A percentile compares a stretch with the other conserved stretches of the same genome.
phyloP scores from a whole-genome alignment of 2,113 vertebrate species.

The Rynchops niger region DNA sequence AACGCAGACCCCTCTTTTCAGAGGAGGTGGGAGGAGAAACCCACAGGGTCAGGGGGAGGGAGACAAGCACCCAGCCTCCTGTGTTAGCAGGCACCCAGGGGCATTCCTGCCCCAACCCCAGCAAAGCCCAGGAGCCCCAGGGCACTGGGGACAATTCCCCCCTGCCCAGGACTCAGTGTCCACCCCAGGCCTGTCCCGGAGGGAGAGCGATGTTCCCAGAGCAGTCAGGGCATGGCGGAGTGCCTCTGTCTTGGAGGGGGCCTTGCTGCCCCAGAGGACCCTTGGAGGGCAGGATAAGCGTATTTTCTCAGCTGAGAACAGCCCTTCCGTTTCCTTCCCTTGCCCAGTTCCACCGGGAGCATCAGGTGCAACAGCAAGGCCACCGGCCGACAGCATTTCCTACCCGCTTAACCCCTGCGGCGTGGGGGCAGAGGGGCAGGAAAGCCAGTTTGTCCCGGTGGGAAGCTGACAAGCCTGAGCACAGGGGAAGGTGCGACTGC shows the following conservation, averaged over 20 bases:
- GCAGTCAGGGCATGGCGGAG: not conserved
- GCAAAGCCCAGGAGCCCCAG: not conserved
- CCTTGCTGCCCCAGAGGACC: not conserved
- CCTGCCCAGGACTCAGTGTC: not conserved
- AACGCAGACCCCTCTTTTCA: not conserved
- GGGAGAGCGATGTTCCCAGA: not conserved
- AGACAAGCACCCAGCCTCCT: not conserved
- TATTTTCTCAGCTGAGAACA: constrained; percentile 55
- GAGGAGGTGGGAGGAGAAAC: not conserved
- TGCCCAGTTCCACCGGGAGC: not conserved
- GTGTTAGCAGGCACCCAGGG: not conserved
- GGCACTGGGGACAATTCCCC: not conserved
- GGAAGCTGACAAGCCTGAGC: not conserved
- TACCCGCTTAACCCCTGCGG: constrained; percentile 9
- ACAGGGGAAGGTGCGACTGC: not conserved
- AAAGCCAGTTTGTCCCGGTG: not conserved
- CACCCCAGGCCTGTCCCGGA: not conserved
- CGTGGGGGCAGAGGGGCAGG: not conserved
- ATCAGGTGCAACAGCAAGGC: constrained; percentile 64
- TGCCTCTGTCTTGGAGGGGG: not conserved
- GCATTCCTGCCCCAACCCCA: fast-evolving
- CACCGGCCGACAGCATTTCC: not conserved
- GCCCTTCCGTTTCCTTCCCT: constrained; percentile 66
- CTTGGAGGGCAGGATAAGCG: constrained; percentile 32
- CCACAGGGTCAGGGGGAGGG: fast-evolving